These are phyloP conservation scores for Drosophila ananassae DNA, from an alignment of 1,140 invertebrate genomes.

Conservation along the genomic window DNA sequence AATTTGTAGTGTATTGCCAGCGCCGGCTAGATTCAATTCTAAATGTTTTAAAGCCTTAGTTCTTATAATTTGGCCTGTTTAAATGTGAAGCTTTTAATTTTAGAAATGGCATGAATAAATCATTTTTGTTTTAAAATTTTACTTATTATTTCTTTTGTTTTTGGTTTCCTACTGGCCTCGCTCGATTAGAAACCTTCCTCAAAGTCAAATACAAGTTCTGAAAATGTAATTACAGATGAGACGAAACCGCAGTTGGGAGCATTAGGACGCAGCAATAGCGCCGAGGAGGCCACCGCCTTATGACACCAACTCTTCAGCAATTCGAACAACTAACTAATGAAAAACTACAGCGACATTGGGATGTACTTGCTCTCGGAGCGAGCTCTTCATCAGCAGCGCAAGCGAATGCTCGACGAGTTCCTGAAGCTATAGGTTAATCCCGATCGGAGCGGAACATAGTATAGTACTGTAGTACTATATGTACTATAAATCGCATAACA, in stretches of 20 bases:
- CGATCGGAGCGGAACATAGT: slow-evolving; percentile 2
- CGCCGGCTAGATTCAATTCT: slow-evolving; percentile 55
- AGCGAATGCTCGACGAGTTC: slow-evolving; percentile 76
- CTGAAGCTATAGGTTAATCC: slow-evolving; percentile 57
- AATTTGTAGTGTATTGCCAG: slow-evolving; percentile 68
- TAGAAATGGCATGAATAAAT: slow-evolving; percentile 71
- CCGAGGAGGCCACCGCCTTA: slow-evolving; percentile 79
- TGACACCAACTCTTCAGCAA: slow-evolving; percentile 82
- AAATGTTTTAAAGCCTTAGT: slow-evolving; percentile 54
- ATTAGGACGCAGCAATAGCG: slow-evolving; percentile 61
- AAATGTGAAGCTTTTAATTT: slow-evolving; percentile 66
- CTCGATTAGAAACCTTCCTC: background rate
- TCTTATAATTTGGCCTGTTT: slow-evolving; percentile 72
- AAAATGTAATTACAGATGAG: slow-evolving; percentile 58
- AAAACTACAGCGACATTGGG: slow-evolving; percentile 78
- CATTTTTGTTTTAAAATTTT: slow-evolving; percentile 64
- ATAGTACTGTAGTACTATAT: slow-evolving; percentile 13
- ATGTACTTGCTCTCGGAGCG: slow-evolving; percentile 78
- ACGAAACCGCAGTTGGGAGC: slow-evolving; percentile 43
- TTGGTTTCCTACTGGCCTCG: slow-evolving; percentile 7
- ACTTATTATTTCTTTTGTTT: slow-evolving; percentile 40
- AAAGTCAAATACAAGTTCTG: background rate
- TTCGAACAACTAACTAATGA: slow-evolving; percentile 82
- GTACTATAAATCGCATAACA: slow-evolving; percentile 44
- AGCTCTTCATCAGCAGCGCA: slow-evolving; percentile 75